Percentiles rank a stretch among this genome's conserved stretches.
These are phyloP conservation scores for Pseudorasbora parva DNA, from an alignment of 2,113 vertebrate genomes.

Conservation along the genomic window DNA sequence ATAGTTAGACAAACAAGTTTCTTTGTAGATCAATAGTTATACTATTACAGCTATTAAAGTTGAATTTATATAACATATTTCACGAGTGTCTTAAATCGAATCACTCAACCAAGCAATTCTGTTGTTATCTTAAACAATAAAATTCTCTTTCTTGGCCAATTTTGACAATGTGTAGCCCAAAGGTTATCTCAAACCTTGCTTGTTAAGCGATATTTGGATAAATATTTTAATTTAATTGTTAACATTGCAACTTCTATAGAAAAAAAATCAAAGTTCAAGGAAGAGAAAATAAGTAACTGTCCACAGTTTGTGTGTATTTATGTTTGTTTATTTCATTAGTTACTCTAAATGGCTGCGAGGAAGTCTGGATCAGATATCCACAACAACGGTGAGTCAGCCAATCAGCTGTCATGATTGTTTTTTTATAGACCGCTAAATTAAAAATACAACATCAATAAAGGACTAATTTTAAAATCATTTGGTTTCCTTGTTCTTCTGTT, in stretches of 20 bases:
- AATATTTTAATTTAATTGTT: not conserved
- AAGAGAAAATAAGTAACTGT: not conserved
- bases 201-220: not conserved
- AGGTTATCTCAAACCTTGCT: not conserved
- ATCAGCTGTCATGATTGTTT: not conserved
- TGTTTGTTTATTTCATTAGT: constrained; percentile 69
- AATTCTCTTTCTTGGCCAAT: not conserved
- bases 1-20: not conserved
- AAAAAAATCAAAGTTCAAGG: not conserved
- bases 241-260: not conserved
- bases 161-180: too few relatives aligned
- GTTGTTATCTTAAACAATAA: too few relatives aligned
- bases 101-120: not conserved
- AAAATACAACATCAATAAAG: not conserved
- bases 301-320: not conserved
- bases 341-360: constrained; percentile 97
- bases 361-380: constrained; percentile 91
- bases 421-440: not conserved
- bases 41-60: not conserved
- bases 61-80: not conserved
- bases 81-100: not conserved
- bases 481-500: not conserved
- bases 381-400: constrained; percentile 83
- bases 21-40: not conserved
- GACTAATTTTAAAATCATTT: not conserved